phyloP scores from a whole-genome alignment of 2,888 invertebrate species.

The Leuctra nigra region DNA sequence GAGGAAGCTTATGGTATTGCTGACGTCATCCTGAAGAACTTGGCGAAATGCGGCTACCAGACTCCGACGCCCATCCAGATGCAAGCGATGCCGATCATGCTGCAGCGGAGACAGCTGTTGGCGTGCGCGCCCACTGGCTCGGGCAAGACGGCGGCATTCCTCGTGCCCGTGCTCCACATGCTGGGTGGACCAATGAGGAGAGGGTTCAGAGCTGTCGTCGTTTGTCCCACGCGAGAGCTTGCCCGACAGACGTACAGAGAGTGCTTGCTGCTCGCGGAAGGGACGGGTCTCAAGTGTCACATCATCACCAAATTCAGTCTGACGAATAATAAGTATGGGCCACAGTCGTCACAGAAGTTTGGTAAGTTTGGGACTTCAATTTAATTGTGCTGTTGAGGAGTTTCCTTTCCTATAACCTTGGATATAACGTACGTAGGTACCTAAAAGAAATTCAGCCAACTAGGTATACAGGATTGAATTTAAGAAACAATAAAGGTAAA shows the following conservation, averaged over 20 bases:
- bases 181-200: conserved; percentile 60
- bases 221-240: conserved; percentile 91
- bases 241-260: conserved; percentile 86
- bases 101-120: conserved; percentile 75
- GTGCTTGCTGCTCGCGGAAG: conserved; percentile 66
- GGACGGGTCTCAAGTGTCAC: conserved; percentile 64
- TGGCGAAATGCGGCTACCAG: conserved; percentile 60
- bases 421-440: no score
- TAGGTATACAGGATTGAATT: no score
- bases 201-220: conserved; percentile 79
- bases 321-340: conserved; percentile 63
- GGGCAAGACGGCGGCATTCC: conserved; percentile 93
- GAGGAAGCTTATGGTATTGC: conserved; percentile 48
- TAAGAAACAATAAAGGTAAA: no score
- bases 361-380: no score
- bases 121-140: conserved; percentile 97
- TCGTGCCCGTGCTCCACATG: conserved; percentile 77
- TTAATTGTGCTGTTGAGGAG: no score
- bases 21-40: conserved; percentile 56
- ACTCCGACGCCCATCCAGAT: conserved; percentile 87
- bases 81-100: conserved; percentile 86
- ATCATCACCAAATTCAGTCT: conserved; percentile 69
- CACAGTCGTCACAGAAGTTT: conserved; percentile 67
- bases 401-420: no score
- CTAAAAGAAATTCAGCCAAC: no score